A percentile compares a stretch with the other conserved stretches of the same genome.
Conservation (phyloP, 1,140 invertebrate genomes). For the Ceratosolen fusciceps region DNA sequence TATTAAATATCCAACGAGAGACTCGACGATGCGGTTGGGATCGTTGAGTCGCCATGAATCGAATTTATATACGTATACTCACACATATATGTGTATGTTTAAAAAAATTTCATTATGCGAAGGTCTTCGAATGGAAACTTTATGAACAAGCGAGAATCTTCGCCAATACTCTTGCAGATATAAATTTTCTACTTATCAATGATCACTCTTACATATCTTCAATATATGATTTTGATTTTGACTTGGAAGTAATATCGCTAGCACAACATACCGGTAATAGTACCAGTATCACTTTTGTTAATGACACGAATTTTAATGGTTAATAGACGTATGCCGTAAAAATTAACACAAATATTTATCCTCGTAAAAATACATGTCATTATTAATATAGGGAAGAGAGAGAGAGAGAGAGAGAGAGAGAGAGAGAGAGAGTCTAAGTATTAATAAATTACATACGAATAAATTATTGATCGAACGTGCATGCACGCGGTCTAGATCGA, state of each 20-base stretch:
- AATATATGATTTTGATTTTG: slow-evolving; percentile 27
- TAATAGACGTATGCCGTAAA: not conserved
- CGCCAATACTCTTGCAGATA: not conserved
- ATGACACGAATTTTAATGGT: not conserved
- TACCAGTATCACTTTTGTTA: not conserved
- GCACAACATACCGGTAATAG: not conserved
- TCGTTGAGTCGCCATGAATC: not conserved
- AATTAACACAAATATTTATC: too few species aligned
- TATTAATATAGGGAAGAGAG: too few species aligned
- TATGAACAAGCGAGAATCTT: not conserved
- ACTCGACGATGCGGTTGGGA: not conserved
- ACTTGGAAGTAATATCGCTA: not conserved
- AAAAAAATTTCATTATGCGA: not conserved
- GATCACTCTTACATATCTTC: slow-evolving; percentile 5
- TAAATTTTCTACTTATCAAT: not conserved
- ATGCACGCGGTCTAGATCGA: too few species aligned
- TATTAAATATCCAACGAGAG: slow-evolving; percentile 35
- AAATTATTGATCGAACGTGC: too few species aligned
- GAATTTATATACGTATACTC: not conserved
- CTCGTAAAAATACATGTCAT: too few species aligned
- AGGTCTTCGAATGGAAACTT: not conserved
- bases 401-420: too few species aligned
- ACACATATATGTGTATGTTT: not conserved
- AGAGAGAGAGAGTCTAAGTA: too few species aligned
- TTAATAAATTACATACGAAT: too few species aligned